These are phyloP conservation scores for Lithophane ornitopus DNA, from an alignment of 2,888 invertebrate species.

Conservation along the genomic window DNA sequence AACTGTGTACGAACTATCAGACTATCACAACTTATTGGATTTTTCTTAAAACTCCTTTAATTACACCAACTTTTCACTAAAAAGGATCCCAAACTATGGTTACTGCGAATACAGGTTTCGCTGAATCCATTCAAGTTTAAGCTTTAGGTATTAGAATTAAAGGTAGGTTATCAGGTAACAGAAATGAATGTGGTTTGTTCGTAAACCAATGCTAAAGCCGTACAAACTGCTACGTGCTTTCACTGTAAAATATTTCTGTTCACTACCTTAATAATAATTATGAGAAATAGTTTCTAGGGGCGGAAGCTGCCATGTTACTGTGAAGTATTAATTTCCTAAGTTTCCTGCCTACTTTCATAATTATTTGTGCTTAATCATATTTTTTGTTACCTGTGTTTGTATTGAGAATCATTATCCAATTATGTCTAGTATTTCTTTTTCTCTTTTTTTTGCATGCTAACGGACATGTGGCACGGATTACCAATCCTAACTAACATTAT, in stretches of 20 bases:
- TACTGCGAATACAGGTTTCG: neutral
- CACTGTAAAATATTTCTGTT: conserved; percentile 50
- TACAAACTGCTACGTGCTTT: conserved; percentile 37
- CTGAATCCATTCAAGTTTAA: conserved; percentile 20
- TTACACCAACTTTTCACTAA: neutral
- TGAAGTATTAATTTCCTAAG: neutral
- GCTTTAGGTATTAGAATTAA: neutral
- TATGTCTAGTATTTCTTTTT: neutral
- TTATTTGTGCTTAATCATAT: neutral
- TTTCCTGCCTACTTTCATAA: neutral
- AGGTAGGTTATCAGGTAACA: conserved; percentile 5
- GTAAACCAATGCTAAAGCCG: conserved; percentile 23
- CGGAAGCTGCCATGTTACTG: neutral
- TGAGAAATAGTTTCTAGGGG: conserved; percentile 20
- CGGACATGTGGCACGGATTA: neutral
- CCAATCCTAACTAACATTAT: too few relatives aligned
- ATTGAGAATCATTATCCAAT: neutral
- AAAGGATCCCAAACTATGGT: conserved; percentile 10
- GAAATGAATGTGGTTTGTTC: conserved; percentile 6
- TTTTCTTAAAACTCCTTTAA: neutral
- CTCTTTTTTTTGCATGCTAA: neutral
- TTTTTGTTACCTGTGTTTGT: neutral
- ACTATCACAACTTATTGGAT: neutral
- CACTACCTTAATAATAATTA: conserved; percentile 39
- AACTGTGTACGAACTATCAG: neutral